Conservation (phyloP, 2,113 vertebrate genomes). For the Nerophis ophidion region DNA sequence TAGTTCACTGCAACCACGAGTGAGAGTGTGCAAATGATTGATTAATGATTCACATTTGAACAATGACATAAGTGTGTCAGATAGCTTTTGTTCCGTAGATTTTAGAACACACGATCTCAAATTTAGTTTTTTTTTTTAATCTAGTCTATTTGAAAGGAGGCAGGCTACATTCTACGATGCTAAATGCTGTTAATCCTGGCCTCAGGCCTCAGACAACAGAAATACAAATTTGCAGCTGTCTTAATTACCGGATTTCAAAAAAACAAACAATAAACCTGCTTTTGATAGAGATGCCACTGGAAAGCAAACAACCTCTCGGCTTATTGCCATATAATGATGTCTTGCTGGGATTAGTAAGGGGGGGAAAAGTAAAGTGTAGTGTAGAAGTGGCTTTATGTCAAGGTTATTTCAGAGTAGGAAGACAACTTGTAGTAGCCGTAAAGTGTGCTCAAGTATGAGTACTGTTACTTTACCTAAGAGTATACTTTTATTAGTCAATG, state of each 20-base stretch:
- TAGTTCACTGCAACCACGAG: neutral
- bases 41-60: constrained; percentile 22
- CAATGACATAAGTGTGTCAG: constrained; percentile 31
- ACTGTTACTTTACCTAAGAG: too few relatives aligned
- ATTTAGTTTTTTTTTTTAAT: constrained; percentile 39
- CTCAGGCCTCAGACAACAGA: constrained; percentile 64
- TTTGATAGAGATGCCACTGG: constrained; percentile 57
- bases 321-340: constrained; percentile 50
- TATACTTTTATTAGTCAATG: too few relatives aligned
- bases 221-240: constrained; percentile 67
- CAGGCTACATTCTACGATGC: constrained; percentile 54
- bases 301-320: constrained; percentile 58
- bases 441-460: too few relatives aligned
- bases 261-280: constrained; percentile 64
- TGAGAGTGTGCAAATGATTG: constrained; percentile 6
- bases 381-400: constrained; percentile 1
- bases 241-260: constrained; percentile 68
- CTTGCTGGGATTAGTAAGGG: constrained; percentile 32
- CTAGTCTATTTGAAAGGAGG: constrained; percentile 48
- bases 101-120: constrained; percentile 44
- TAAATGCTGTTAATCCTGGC: constrained; percentile 69
- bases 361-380: constrained; percentile 18
- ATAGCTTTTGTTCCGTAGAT: constrained; percentile 23
- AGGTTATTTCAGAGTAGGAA: constrained; percentile 5
- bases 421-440: too few relatives aligned